A percentile compares a stretch with the other conserved stretches of the same genome.
Evolutionary conservation across 2,888 invertebrate genomes (phyloP).

Genomic region (Saturnia japonica): DNA sequence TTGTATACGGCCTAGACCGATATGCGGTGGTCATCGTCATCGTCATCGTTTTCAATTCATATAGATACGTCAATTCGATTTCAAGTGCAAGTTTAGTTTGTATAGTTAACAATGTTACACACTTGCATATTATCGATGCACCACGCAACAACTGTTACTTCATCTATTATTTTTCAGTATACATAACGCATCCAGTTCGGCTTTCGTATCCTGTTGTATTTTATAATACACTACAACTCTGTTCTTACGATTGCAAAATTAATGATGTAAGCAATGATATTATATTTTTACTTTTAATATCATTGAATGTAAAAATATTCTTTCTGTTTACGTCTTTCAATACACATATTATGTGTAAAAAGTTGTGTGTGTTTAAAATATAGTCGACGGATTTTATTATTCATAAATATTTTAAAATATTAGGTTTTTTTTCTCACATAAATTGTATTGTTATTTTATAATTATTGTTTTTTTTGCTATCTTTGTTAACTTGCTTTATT

Average conservation of each 20-base stretch:
- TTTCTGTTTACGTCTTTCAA: no score
- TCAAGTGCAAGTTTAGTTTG: slow-evolving; percentile 52
- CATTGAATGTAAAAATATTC: no score
- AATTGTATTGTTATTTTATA: no score
- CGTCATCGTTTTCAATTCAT: slow-evolving; percentile 63
- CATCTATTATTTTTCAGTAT: slow-evolving; percentile 4
- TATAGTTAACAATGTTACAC: slow-evolving; percentile 19
- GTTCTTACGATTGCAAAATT: not conserved
- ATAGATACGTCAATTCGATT: slow-evolving; percentile 54
- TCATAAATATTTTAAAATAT: no score
- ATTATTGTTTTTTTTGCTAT: no score
- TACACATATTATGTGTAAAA: no score
- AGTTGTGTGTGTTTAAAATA: no score
- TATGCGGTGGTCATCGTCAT: slow-evolving; percentile 48
- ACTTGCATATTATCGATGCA: slow-evolving; percentile 13
- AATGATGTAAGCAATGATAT: not conserved
- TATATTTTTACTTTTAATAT: not conserved
- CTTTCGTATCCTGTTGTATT: slow-evolving; percentile 14
- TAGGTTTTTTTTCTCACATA: no score
- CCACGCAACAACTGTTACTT: slow-evolving; percentile 14
- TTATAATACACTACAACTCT: not conserved
- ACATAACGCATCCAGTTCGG: slow-evolving; percentile 2
- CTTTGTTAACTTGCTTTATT: no score
- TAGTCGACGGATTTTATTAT: no score
- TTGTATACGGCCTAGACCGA: slow-evolving; percentile 63